phyloP scores from a whole-genome alignment of 2,113 vertebrate species.

The Ranitomeya imitator region DNA sequence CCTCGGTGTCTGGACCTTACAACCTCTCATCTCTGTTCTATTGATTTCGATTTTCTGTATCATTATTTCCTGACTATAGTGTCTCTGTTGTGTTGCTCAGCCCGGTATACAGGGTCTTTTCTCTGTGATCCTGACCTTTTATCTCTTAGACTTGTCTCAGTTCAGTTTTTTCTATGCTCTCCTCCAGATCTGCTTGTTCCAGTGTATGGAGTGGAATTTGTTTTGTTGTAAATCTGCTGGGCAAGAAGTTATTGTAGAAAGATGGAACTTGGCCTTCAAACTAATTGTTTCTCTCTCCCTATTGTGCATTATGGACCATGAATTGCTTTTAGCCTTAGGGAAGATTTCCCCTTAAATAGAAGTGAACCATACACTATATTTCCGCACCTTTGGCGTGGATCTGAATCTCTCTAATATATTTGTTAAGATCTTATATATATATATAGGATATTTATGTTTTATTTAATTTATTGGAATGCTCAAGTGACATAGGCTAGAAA shows the following conservation, averaged over 20 bases:
- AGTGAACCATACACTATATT: not conserved
- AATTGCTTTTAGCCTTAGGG: not conserved
- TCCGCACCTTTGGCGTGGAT: too few species aligned
- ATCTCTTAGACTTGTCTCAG: not conserved
- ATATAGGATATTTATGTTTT: too few species aligned
- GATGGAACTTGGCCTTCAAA: not conserved
- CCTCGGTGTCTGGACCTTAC: conserved; percentile 15
- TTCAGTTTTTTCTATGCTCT: conserved; percentile 23
- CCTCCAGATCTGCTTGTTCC: conserved; percentile 1
- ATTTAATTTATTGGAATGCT: not conserved
- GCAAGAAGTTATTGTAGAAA: not conserved
- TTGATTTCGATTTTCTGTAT: conserved; percentile 43
- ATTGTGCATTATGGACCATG: not conserved
- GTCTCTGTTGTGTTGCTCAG: conserved; percentile 5
- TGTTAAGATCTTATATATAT: not conserved
- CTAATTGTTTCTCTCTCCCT: not conserved
- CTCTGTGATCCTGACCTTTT: conserved; percentile 43
- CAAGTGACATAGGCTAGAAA: not conserved
- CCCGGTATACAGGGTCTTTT: conserved; percentile 19
- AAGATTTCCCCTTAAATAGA: not conserved
- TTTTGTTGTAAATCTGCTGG: not conserved
- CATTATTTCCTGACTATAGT: conserved; percentile 36
- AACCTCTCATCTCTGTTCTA: conserved; percentile 37
- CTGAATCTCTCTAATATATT: not conserved
- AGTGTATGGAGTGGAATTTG: not conserved